These are phyloP conservation scores for Dysdera silvatica DNA, from an alignment of 1,140 invertebrate species.

Conservation along the genomic window DNA sequence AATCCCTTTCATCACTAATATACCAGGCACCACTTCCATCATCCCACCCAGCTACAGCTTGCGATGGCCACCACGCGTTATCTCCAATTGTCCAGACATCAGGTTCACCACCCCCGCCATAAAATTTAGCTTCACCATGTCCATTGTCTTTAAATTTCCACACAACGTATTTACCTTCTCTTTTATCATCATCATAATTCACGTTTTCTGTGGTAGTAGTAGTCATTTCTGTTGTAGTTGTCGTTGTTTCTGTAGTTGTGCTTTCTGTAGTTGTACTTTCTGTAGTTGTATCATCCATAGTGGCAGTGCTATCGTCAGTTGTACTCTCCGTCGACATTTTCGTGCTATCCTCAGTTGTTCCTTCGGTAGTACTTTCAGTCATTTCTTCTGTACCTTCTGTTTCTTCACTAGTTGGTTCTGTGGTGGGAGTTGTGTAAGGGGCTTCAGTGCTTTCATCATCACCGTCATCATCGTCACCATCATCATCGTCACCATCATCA, in stretches of 20 bases:
- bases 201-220: neutral
- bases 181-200: slow-evolving; percentile 18
- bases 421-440: neutral
- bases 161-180: slow-evolving; percentile 18
- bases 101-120: slow-evolving; percentile 15
- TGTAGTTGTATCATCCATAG: neutral
- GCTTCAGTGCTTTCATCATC: no score
- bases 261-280: neutral
- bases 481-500: no score
- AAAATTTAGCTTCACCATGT: slow-evolving; percentile 20
- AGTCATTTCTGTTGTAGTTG: neutral
- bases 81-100: slow-evolving; percentile 23
- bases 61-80: no score
- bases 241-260: slow-evolving; percentile 3
- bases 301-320: slow-evolving; percentile 8
- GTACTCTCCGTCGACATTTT: no score
- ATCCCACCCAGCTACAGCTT: neutral
- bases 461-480: no score
- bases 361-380: no score
- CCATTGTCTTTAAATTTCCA: slow-evolving; percentile 27
- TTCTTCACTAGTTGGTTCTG: neutral
- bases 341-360: no score
- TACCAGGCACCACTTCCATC: neutral
- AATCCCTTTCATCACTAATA: neutral
- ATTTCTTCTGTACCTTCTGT: no score